These are phyloP conservation scores for Synergus gifuensis DNA, from an alignment of 2,888 invertebrate species.

Conservation along the genomic window DNA sequence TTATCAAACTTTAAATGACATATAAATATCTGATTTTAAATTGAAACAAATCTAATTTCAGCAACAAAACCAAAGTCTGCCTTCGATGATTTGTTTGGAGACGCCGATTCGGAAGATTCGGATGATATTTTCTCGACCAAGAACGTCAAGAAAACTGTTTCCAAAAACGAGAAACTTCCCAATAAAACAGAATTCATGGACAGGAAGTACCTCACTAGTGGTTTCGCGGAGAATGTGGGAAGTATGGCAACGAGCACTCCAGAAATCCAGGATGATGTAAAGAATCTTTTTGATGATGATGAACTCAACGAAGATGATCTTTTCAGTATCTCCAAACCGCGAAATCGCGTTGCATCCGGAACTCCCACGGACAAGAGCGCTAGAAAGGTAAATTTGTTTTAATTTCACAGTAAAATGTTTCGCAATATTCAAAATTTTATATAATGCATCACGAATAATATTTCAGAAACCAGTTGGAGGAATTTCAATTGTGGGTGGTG, in stretches of 20 bases:
- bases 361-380: not conserved
- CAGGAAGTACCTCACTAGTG: conserved; percentile 61
- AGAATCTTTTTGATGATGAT: conserved; percentile 68
- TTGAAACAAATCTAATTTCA: conserved; percentile 50
- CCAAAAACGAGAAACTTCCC: conserved; percentile 44
- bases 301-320: conserved; percentile 67
- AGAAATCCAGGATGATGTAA: conserved; percentile 60
- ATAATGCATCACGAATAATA: not conserved
- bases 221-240: conserved; percentile 48
- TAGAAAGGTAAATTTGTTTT: conserved; percentile 2
- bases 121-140: conserved; percentile 73
- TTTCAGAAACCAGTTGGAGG: conserved; percentile 82
- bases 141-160: conserved; percentile 56
- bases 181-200: conserved; percentile 45
- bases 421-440: not conserved
- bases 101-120: conserved; percentile 73
- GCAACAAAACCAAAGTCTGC: conserved; percentile 73
- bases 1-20: not conserved
- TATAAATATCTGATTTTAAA: conserved; percentile 16
- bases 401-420: conserved; percentile 49
- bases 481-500: conserved; percentile 80
- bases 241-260: conserved; percentile 69
- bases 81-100: conserved; percentile 75
- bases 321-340: conserved; percentile 59
- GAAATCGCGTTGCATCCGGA: conserved; percentile 53